These are phyloP conservation scores for Tinamus guttatus DNA, from an alignment of 2,113 vertebrate genomes.

Conservation along the genomic window DNA sequence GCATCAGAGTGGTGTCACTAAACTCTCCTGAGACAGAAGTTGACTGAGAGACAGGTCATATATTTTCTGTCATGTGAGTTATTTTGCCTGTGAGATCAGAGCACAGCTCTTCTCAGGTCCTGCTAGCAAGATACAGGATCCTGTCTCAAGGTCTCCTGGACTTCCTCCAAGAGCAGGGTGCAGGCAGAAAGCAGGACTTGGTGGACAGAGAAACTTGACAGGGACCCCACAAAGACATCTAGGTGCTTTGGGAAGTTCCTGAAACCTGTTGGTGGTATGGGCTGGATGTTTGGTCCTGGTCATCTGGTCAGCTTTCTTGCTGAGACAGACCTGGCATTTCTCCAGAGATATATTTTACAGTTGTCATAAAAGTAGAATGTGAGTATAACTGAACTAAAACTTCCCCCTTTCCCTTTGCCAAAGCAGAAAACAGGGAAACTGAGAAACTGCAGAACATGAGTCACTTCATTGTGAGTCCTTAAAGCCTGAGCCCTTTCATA, in stretches of 20 bases:
- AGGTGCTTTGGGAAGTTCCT: too few relatives aligned
- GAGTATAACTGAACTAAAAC: not conserved
- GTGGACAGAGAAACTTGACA: not conserved
- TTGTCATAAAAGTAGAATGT: not conserved
- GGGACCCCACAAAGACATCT: not conserved
- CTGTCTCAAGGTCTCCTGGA: not conserved
- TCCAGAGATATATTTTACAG: not conserved
- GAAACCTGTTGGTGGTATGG: too few relatives aligned
- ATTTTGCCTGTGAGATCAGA: not conserved
- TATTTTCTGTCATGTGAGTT: not conserved
- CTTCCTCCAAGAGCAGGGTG: not conserved
- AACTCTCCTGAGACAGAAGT: not conserved
- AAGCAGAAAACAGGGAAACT: not conserved
- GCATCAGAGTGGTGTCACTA: not conserved
- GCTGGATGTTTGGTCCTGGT: not conserved
- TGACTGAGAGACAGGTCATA: fast-evolving
- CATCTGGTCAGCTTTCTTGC: not conserved
- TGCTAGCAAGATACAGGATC: not conserved
- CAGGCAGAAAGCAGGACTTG: not conserved
- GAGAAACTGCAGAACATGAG: not conserved
- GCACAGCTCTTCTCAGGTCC: not conserved
- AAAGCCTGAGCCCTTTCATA: not conserved
- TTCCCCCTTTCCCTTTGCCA: not conserved
- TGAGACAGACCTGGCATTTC: not conserved
- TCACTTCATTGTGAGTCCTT: not conserved